These are phyloP conservation scores for Sinocyclocheilus maitianheensis DNA, from an alignment of 2,113 vertebrate species.

Conservation along the genomic window DNA sequence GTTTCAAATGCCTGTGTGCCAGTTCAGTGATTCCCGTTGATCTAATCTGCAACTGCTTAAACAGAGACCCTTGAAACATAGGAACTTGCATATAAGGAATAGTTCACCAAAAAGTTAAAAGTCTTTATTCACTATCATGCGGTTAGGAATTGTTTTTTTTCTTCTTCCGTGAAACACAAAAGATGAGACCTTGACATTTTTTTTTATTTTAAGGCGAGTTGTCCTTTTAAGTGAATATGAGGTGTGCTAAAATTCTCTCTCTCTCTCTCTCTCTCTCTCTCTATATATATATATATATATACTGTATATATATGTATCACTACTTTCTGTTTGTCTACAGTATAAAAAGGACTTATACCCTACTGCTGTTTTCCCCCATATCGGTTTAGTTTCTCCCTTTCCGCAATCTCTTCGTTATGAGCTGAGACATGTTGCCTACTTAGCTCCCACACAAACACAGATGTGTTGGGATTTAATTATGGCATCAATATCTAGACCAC, in stretches of 20 bases:
- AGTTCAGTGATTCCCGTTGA: conserved; percentile 19
- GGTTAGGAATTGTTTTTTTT: neutral
- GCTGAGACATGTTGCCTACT: neutral
- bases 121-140: neutral
- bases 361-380: neutral
- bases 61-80: neutral
- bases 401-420: neutral
- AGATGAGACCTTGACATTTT: neutral
- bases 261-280: too few relatives aligned
- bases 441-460: conserved; percentile 24
- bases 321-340: neutral
- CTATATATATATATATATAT: neutral
- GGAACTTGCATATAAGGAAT: neutral
- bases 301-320: neutral
- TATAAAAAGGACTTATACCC: neutral
- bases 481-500: conserved; percentile 26
- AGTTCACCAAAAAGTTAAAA: neutral
- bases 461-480: conserved; percentile 27
- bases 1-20: conserved; percentile 5
- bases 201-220: neutral
- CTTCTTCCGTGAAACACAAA: neutral
- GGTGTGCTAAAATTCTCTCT: neutral
- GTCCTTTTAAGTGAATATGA: neutral
- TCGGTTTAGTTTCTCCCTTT: neutral
- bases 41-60: neutral